These are phyloP conservation scores for Phragmatobia fuliginosa DNA, from an alignment of 2,888 invertebrate genomes.

Conservation along the genomic window DNA sequence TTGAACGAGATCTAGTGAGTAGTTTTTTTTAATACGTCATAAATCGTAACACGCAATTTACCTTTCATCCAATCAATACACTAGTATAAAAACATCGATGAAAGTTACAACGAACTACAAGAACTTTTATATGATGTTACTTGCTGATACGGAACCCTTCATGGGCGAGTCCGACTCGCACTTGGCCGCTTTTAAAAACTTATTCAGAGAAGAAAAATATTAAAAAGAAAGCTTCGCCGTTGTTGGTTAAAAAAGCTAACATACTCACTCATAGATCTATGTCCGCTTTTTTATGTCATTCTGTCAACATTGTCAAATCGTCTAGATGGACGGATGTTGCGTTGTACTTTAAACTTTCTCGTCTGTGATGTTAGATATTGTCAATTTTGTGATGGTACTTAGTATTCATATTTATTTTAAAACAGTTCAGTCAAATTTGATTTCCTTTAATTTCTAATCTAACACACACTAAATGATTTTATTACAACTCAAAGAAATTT, in stretches of 20 bases:
- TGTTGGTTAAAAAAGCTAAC: background rate
- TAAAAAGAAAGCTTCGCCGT: too few relatives aligned
- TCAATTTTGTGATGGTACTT: background rate
- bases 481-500: too few relatives aligned
- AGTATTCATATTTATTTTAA: background rate
- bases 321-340: background rate
- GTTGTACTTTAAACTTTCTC: background rate
- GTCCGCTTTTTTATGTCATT: background rate
- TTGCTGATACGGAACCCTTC: background rate
- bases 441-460: background rate
- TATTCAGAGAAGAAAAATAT: too few relatives aligned
- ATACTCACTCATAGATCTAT: background rate
- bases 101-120: too few relatives aligned
- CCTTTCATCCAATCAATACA: too few relatives aligned
- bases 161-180: too few relatives aligned
- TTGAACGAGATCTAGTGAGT: too few relatives aligned
- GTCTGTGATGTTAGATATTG: background rate
- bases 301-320: background rate
- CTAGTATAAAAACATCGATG: too few relatives aligned
- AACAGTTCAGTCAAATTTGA: background rate
- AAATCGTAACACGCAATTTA: too few relatives aligned
- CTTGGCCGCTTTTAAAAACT: too few relatives aligned
- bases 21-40: too few relatives aligned
- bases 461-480: too few relatives aligned
- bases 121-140: background rate